Evolutionary conservation across 2,888 invertebrate genomes (phyloP), one percentile per base, ranked within the genome.

Genomic region (Seladonia tumulorum): DNA sequence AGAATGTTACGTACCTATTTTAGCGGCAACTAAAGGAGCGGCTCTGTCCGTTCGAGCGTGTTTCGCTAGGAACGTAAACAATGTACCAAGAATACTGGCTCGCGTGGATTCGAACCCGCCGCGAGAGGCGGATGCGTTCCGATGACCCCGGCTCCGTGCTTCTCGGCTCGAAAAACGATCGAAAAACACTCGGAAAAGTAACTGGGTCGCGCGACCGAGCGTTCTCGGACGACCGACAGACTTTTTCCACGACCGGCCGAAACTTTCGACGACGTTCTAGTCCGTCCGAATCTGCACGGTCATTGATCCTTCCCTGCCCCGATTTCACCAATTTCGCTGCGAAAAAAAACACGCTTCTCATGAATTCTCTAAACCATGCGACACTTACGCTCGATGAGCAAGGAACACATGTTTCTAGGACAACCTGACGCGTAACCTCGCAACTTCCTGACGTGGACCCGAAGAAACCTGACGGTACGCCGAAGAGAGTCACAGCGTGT

Each of bases 261-360:
- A 89, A 90, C 91, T 89, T 87, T 90, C 91, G 82, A 89, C 87
- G 47, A 78, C 42, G 87, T 89, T 81, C 87, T 90, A 90, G 91
- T 75, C 83, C 45, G 75, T 91, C 81, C 83, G 70, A 83, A 90
- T 89, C 68, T 75, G 76, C 79, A 70, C 86, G 91, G 91, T 91
- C 91, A 91, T 89, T 78, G 90, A 88, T 88, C 91, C 35, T 35
- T 79, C 74, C 25, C 78, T 89, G 88, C 82, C 86, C 82, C 82
- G 90, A 91, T 90, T 90, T 90, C 90, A 89, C 91, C 85, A 84
- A 84, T 89, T 91, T 86, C 90, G 88, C 85, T 71, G 16, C 8
- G 35, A 18, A 63, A 57, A 57, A 80, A 90, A 88, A 89, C 79
- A 35, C 71, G 18, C 14, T 57, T 70, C 14, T 45, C 18, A n/a